phyloP scores from a whole-genome alignment of 1,140 invertebrate species.

The Zeugodacus cucurbitae region DNA sequence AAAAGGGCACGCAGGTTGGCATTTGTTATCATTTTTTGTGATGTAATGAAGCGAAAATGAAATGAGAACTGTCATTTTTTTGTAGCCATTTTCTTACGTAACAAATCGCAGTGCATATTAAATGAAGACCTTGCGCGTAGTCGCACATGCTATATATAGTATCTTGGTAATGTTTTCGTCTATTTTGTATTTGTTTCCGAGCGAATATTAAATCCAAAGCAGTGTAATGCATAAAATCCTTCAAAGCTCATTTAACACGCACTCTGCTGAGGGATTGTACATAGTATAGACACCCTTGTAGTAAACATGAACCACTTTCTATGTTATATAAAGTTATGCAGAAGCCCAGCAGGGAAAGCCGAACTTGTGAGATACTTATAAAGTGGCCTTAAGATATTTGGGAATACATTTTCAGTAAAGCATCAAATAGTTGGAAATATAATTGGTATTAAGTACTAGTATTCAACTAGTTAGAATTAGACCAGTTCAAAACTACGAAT shows the following conservation, averaged over 20 bases:
- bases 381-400: too few relatives aligned
- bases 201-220: neutral
- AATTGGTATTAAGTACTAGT: too few relatives aligned
- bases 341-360: too few relatives aligned
- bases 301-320: too few relatives aligned
- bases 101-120: neutral
- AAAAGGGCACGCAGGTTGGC: neutral
- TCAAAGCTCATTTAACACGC: slow-evolving; percentile 1
- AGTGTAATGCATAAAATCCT: neutral
- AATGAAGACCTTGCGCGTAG: neutral
- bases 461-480: too few relatives aligned
- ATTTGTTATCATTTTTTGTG: neutral
- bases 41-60: slow-evolving; percentile 15
- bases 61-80: neutral
- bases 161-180: neutral
- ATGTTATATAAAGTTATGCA: too few relatives aligned
- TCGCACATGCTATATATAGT: neutral
- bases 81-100: neutral
- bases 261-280: neutral
- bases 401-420: too few relatives aligned
- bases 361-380: too few relatives aligned
- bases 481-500: too few relatives aligned
- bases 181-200: neutral
- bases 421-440: too few relatives aligned
- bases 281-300: too few relatives aligned